Evolutionary conservation across 2,888 invertebrate genomes (phyloP).

Genomic region (Mesochorus sp.): DNA sequence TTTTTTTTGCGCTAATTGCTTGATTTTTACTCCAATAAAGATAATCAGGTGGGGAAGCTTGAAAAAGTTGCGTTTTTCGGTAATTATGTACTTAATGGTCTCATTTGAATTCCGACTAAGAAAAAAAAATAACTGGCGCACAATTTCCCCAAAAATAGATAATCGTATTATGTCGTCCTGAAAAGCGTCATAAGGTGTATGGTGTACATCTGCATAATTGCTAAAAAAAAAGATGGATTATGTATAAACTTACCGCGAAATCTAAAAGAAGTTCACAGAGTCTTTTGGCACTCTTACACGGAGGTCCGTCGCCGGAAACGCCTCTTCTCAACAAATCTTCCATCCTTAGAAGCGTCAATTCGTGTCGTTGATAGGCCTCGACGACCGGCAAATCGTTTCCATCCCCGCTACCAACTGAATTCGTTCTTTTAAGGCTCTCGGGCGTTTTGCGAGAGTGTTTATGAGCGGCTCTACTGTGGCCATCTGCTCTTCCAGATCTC

Average conservation of each 20-base stretch:
- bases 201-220: background rate
- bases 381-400: conserved; percentile 86
- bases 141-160: too few species aligned
- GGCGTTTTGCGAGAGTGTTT: conserved; percentile 72
- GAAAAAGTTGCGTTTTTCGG: too few species aligned
- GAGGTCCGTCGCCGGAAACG: conserved; percentile 85
- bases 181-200: too few species aligned
- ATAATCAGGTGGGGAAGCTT: too few species aligned
- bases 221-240: background rate
- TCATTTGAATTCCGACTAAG: too few species aligned
- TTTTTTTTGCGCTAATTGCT: too few species aligned
- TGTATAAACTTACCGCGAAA: conserved; percentile 86
- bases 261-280: conserved; percentile 89
- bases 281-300: conserved; percentile 85
- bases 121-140: too few species aligned
- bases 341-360: conserved; percentile 88
- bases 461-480: conserved; percentile 64
- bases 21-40: too few species aligned
- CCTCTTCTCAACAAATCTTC: conserved; percentile 89
- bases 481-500: conserved; percentile 63
- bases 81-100: too few species aligned
- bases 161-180: too few species aligned
- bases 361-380: conserved; percentile 89
- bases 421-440: conserved; percentile 71
- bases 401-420: conserved; percentile 68